phyloP scores from a whole-genome alignment of 2,888 invertebrate species.

The Andrena fulva region DNA sequence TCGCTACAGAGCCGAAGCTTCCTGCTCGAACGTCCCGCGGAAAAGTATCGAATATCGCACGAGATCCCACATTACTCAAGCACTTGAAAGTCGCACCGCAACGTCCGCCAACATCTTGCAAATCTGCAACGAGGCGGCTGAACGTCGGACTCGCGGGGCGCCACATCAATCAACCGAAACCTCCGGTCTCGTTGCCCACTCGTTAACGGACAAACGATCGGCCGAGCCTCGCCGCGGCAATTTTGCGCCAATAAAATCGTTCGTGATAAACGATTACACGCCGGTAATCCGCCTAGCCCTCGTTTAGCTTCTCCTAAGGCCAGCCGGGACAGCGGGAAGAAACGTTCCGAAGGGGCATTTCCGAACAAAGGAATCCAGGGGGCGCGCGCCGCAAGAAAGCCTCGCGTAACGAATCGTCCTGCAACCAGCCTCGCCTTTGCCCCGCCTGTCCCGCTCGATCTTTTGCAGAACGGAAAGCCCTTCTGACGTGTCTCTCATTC shows the following conservation, averaged over 20 bases:
- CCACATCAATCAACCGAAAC: constrained; percentile 24
- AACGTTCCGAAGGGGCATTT: constrained; percentile 18
- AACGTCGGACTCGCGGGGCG: not conserved
- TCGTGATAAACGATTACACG: constrained; percentile 45
- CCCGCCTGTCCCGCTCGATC: not conserved
- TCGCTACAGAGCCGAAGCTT: too few species aligned
- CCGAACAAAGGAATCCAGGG: constrained; percentile 37
- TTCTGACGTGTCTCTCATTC: constrained; percentile 20
- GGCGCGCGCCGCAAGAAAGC: constrained; percentile 6
- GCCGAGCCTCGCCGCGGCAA: constrained; percentile 6
- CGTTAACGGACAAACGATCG: constrained; percentile 16
- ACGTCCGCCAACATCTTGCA: not conserved
- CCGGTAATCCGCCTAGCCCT: constrained; percentile 6
- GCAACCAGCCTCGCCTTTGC: constrained; percentile 19
- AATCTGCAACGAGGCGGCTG: not conserved
- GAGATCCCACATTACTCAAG: too few species aligned
- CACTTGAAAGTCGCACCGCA: too few species aligned
- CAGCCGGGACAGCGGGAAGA: constrained; percentile 15
- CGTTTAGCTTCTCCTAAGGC: constrained; percentile 11
- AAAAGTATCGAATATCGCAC: too few species aligned
- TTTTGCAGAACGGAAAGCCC: constrained; percentile 20
- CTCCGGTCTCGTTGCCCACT: constrained; percentile 20
- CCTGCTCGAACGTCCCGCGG: too few species aligned
- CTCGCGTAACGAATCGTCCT: constrained; percentile 33
- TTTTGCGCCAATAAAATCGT: constrained; percentile 46